Conservation (phyloP, 2,113 vertebrate genomes). For the Campylorhamphus procurvoides region DNA sequence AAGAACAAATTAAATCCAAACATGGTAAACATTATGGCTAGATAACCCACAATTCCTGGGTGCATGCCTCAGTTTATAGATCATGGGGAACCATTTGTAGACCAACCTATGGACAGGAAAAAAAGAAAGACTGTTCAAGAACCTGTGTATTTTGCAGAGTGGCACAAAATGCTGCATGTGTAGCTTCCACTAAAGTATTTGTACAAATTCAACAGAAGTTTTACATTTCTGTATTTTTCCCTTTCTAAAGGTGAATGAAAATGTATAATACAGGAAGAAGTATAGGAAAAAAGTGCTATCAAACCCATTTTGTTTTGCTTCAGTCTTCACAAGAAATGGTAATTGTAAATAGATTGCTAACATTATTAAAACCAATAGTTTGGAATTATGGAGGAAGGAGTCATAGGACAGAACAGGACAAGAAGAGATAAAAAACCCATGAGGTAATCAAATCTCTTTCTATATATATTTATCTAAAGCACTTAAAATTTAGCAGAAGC, state of each 20-base stretch:
- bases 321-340: background rate
- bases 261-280: background rate
- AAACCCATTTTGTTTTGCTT: background rate
- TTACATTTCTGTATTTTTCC: background rate
- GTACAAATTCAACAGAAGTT: background rate
- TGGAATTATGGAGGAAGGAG: background rate
- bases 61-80: conserved; percentile 79
- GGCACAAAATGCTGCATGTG: background rate
- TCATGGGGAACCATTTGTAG: conserved; percentile 81
- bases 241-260: background rate
- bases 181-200: background rate
- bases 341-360: background rate
- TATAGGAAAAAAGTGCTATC: fast-evolving
- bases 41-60: conserved; percentile 73
- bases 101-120: conserved; percentile 69
- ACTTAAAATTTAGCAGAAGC: background rate
- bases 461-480: background rate
- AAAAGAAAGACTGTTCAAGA: background rate
- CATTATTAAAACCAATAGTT: background rate
- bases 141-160: background rate
- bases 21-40: conserved; percentile 79
- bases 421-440: background rate
- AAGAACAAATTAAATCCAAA: conserved; percentile 82
- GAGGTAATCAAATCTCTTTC: background rate
- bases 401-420: background rate